Conservation (phyloP, 2,888 invertebrate genomes). For the Troides aeacus region DNA sequence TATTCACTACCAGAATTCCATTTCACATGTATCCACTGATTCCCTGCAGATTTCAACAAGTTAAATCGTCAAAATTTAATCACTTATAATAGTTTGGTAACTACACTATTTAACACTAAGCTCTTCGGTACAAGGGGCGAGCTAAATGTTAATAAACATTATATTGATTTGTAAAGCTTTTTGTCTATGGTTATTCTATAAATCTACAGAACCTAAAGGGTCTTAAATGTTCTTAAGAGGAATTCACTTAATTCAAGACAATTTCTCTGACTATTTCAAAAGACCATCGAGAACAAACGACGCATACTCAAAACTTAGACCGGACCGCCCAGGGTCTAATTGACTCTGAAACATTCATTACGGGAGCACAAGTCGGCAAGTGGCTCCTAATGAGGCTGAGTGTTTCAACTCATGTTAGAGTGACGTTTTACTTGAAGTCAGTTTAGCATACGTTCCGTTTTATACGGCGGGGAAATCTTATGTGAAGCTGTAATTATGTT, state of each 20-base stretch:
- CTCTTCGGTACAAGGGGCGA: not conserved
- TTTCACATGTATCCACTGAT: too few species aligned
- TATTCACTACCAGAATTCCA: too few species aligned
- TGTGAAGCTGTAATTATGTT: not conserved
- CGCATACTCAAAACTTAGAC: constrained; percentile 35
- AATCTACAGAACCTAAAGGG: too few species aligned
- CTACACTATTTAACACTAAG: too few species aligned
- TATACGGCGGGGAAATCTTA: not conserved
- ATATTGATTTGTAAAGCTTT: not conserved
- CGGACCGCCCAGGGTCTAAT: constrained; percentile 39
- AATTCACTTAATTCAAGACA: constrained; percentile 20
- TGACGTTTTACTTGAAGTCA: constrained; percentile 20
- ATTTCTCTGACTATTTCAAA: constrained; percentile 8
- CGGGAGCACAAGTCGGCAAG: constrained; percentile 41
- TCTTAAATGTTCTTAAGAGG: not conserved
- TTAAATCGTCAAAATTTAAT: too few species aligned
- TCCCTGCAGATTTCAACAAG: too few species aligned
- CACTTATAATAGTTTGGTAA: too few species aligned
- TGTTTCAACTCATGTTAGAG: constrained; percentile 34
- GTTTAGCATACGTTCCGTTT: constrained; percentile 6
- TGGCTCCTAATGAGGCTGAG: constrained; percentile 42
- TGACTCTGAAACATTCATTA: constrained; percentile 45
- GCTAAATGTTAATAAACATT: not conserved
- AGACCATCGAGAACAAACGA: constrained; percentile 26
- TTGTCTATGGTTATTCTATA: not conserved